Evolutionary conservation across 2,888 invertebrate species (phyloP).

Genomic region (Asteroscopus sphinx): DNA sequence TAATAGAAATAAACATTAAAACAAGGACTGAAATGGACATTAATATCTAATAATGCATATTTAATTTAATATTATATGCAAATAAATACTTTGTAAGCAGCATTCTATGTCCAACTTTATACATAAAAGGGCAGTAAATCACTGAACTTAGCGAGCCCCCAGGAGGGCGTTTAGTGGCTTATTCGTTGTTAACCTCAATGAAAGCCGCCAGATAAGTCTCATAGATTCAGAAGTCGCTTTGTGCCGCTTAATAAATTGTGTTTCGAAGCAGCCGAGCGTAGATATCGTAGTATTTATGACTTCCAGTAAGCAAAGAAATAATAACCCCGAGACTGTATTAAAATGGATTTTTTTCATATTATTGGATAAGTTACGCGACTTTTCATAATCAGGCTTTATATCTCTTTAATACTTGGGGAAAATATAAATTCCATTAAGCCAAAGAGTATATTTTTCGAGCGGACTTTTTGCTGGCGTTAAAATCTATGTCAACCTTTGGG

Average conservation of each 20-base stretch:
- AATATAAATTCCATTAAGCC: constrained; percentile 25
- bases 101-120: constrained; percentile 36
- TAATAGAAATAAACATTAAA: constrained; percentile 14
- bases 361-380: constrained; percentile 41
- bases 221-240: constrained; percentile 53
- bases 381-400: constrained; percentile 35
- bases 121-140: constrained; percentile 53
- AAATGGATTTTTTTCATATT: constrained; percentile 37
- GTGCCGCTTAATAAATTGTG: constrained; percentile 59
- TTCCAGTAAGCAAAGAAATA: constrained; percentile 50
- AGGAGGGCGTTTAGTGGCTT: constrained; percentile 61
- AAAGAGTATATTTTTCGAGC: constrained; percentile 2
- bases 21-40: constrained; percentile 14
- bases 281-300: constrained; percentile 56
- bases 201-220: constrained; percentile 61
- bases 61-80: constrained; percentile 18
- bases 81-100: constrained; percentile 22
- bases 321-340: constrained; percentile 43
- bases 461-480: constrained; percentile 13
- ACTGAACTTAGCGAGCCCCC: constrained; percentile 47
- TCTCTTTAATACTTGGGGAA: constrained; percentile 20
- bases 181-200: constrained; percentile 59
- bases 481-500: constrained; percentile 10
- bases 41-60: constrained; percentile 26
- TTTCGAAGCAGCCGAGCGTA: constrained; percentile 49